Evolutionary conservation across 1,140 invertebrate species (phyloP).

Genomic region (Ptiloglossa arizonensis): DNA sequence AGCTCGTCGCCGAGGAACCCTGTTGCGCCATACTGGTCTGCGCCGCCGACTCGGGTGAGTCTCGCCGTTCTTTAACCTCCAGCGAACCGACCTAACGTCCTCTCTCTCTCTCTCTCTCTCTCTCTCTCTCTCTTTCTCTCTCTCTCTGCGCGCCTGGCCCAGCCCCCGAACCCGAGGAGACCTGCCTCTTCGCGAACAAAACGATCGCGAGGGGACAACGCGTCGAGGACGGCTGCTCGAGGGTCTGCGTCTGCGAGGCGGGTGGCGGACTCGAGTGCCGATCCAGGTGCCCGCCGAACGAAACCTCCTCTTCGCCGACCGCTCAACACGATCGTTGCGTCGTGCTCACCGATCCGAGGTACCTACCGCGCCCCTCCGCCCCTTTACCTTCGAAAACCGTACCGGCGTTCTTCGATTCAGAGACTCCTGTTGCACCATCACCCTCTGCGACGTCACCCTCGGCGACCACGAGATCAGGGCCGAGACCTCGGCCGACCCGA

Average conservation of each 20-base stretch:
- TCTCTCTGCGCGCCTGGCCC: no score
- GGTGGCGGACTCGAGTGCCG: conserved; percentile 88
- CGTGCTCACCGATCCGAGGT: conserved; percentile 73
- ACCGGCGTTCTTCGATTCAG: conserved; percentile 67
- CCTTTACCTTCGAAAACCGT: background rate
- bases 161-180: conserved; percentile 81
- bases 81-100: no score
- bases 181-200: conserved; percentile 89
- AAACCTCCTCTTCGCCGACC: conserved; percentile 67
- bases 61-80: no score
- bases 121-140: no score
- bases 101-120: no score
- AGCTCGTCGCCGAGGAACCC: conserved; percentile 85
- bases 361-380: background rate
- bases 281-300: conserved; percentile 84
- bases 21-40: conserved; percentile 90
- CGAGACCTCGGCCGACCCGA: conserved; percentile 72
- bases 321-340: conserved; percentile 79
- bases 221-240: conserved; percentile 90
- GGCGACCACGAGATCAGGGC: conserved; percentile 86
- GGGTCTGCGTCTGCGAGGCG: conserved; percentile 88
- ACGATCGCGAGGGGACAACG: conserved; percentile 87
- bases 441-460: conserved; percentile 90
- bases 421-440: conserved; percentile 91
- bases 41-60: conserved; percentile 82